phyloP scores from a whole-genome alignment of 2,113 vertebrate genomes.

The Noturus placidus region DNA sequence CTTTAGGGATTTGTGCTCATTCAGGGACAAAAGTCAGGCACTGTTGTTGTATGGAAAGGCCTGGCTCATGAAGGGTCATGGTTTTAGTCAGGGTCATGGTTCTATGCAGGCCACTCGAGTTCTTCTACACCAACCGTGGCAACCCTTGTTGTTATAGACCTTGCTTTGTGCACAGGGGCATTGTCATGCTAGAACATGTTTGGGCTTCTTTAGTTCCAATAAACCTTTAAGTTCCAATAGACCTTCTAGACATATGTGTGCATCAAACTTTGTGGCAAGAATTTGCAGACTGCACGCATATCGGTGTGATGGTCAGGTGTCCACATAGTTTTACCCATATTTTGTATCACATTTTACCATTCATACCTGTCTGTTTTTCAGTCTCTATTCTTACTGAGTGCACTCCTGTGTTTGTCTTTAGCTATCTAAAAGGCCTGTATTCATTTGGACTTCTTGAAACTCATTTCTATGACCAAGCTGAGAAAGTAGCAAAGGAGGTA shows the following conservation, averaged over 20 bases:
- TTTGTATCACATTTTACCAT: background rate
- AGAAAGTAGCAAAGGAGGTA: constrained; percentile 88
- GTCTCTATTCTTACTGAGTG: background rate
- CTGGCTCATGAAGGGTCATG: background rate
- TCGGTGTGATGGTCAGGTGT: background rate
- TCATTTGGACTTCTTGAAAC: constrained; percentile 92
- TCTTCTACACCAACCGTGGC: background rate
- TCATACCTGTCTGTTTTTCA: background rate
- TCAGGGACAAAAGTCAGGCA: no score
- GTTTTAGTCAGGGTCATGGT: background rate
- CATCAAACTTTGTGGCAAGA: background rate
- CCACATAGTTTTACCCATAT: background rate
- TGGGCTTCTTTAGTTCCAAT: background rate
- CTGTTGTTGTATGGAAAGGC: background rate
- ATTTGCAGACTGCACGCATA: background rate
- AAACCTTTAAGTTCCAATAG: no score
- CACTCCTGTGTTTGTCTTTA: constrained; percentile 55
- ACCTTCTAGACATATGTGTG: background rate
- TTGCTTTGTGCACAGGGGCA: background rate
- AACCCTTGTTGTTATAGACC: background rate
- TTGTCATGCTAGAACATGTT: background rate
- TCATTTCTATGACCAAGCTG: constrained; percentile 81
- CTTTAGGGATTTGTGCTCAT: background rate
- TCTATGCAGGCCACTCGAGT: background rate
- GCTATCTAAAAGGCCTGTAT: constrained; percentile 89